phyloP scores from a whole-genome alignment of 2,888 invertebrate species.

The Cinara cedri region DNA sequence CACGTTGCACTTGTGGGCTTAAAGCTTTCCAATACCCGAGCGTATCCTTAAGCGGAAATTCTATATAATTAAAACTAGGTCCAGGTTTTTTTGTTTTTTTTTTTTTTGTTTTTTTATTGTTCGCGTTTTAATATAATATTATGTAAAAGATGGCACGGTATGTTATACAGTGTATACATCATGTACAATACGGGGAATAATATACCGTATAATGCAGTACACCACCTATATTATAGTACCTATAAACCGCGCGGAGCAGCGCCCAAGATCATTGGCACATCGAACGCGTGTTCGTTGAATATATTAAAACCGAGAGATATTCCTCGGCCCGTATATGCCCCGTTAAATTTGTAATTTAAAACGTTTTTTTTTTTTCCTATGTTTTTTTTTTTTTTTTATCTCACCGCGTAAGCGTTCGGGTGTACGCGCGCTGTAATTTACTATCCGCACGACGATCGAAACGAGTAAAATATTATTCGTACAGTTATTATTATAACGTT shows the following conservation, averaged over 20 bases:
- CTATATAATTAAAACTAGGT: conserved; percentile 4
- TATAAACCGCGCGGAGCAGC: not conserved
- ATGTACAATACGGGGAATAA: too few species aligned
- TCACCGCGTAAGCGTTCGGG: not conserved
- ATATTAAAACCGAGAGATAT: too few species aligned
- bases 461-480: not conserved
- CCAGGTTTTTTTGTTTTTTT: not conserved
- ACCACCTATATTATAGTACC: not conserved
- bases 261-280: too few species aligned
- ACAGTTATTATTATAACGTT: too few species aligned
- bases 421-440: not conserved
- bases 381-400: not conserved
- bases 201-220: too few species aligned
- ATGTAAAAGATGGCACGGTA: too few species aligned
- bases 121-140: too few species aligned
- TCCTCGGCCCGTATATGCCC: too few species aligned
- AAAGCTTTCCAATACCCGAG: conserved; percentile 6
- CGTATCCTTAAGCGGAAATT: conserved; percentile 11
- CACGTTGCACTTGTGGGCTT: not conserved
- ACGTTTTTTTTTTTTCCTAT: not conserved
- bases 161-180: too few species aligned
- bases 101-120: too few species aligned
- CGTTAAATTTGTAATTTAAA: not conserved
- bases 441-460: not conserved
- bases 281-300: too few species aligned